Conservation (phyloP, 2,113 vertebrate genomes). For the Seriola quinqueradiata region DNA sequence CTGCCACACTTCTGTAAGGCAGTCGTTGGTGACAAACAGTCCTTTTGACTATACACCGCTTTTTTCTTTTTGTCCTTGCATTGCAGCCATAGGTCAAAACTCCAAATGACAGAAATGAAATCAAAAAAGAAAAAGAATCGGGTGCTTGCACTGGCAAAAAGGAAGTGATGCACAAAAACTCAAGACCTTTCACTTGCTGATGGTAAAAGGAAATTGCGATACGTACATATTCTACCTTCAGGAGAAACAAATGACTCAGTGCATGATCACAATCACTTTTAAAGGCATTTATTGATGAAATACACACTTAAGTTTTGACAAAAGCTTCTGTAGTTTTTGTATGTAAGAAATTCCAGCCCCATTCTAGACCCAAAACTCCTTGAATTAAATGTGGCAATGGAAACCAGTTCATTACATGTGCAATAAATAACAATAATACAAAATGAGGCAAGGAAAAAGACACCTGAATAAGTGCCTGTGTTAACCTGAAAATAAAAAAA, state of each 20-base stretch:
- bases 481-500: conserved; percentile 50
- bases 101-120: background rate
- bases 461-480: conserved; percentile 73
- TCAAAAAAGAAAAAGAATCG: background rate
- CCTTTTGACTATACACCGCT: background rate
- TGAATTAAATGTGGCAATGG: conserved; percentile 74
- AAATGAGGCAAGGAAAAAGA: conserved; percentile 73
- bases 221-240: too few species aligned
- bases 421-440: conserved; percentile 86
- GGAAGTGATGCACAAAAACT: too few species aligned
- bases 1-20: background rate
- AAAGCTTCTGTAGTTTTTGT: conserved; percentile 84
- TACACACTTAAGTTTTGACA: conserved; percentile 86
- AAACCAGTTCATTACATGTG: conserved; percentile 83
- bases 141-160: too few species aligned
- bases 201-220: too few species aligned
- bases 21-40: background rate
- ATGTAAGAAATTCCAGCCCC: conserved; percentile 81
- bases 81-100: background rate
- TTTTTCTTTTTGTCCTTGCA: too few species aligned
- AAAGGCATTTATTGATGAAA: conserved; percentile 90
- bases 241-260: background rate
- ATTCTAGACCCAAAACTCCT: conserved; percentile 72
- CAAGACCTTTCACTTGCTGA: too few species aligned
- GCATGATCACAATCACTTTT: conserved; percentile 59